Percentiles rank a stretch among this genome's conserved stretches.
Evolutionary conservation across 23 tunicate species (phyloP).

Genomic region (Clavelina lepadiformis): DNA sequence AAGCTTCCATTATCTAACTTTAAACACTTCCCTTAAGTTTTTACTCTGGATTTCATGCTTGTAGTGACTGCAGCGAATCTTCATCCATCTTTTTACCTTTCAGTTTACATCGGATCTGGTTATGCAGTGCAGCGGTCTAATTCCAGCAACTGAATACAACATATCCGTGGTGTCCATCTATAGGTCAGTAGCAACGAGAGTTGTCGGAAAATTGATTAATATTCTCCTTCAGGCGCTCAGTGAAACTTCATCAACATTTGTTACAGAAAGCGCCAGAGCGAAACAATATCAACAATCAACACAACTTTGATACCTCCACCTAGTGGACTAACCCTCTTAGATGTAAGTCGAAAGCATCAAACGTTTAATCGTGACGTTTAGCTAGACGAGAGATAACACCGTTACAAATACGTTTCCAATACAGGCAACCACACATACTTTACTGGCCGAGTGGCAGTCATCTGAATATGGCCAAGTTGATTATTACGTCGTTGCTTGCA

Average conservation of each 20-base stretch:
- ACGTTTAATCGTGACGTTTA: not conserved
- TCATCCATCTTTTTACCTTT: too few species aligned
- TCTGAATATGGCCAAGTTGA: slow-evolving; percentile 13
- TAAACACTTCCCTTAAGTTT: too few species aligned
- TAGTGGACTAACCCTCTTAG: slow-evolving; percentile 1
- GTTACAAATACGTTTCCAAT: not conserved
- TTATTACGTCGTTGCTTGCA: slow-evolving; percentile 20
- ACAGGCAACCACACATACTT: slow-evolving; percentile 35
- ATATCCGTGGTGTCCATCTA: slow-evolving; percentile 11
- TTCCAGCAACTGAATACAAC: slow-evolving; percentile 15
- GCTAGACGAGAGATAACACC: not conserved
- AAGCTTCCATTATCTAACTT: too few species aligned
- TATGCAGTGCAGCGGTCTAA: slow-evolving; percentile 24
- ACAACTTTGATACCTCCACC: slow-evolving; percentile 18
- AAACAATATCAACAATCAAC: not conserved
- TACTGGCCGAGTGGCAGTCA: slow-evolving; percentile 41
- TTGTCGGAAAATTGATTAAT: not conserved
- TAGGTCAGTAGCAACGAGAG: slow-evolving; percentile 4
- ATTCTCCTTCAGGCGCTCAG: not conserved
- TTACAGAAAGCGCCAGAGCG: slow-evolving; percentile 26
- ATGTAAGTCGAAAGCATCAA: slow-evolving; percentile 3
- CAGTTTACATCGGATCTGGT: slow-evolving; percentile 1
- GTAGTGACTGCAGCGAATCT: too few species aligned
- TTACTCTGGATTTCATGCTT: too few species aligned
- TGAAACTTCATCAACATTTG: not conserved